Conservation (phyloP, 2,888 invertebrate genomes). For the Caenorhabditis sp. region DNA sequence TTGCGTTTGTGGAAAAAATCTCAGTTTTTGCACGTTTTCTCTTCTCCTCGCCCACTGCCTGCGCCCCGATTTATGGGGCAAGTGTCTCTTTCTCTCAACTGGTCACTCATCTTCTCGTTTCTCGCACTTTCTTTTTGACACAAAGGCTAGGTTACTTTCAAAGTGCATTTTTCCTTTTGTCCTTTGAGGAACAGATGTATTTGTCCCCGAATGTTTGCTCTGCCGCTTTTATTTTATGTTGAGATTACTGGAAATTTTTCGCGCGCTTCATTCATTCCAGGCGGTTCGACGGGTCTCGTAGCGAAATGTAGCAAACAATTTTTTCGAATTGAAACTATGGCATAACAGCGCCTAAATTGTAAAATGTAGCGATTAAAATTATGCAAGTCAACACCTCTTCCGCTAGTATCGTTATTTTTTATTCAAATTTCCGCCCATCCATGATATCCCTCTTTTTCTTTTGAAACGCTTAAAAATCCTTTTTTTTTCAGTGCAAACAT, state of each 20-base stretch:
- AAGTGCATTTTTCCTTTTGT: background rate
- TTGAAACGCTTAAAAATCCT: too few species aligned
- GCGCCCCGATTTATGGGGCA: background rate
- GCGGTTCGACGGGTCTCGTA: background rate
- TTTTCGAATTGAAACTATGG: too few species aligned
- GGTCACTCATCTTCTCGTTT: background rate
- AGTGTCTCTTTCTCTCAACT: background rate
- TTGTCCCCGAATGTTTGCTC: background rate
- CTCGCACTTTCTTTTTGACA: background rate
- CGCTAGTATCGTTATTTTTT: too few species aligned
- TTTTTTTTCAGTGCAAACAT: constrained; percentile 1
- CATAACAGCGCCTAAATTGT: too few species aligned
- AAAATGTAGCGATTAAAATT: too few species aligned
- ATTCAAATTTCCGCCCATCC: too few species aligned
- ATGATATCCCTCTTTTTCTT: background rate
- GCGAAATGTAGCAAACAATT: too few species aligned
- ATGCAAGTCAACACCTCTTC: too few species aligned
- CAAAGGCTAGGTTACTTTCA: background rate
- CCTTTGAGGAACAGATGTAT: too few species aligned
- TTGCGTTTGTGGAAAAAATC: too few species aligned
- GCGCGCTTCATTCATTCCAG: background rate
- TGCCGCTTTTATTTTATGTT: background rate
- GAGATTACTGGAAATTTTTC: background rate
- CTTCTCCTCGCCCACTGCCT: background rate
- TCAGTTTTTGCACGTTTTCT: background rate